Base-by-base conservation (phyloP, 2,888 invertebrate species). In the Macrophya alboannulata region DNA sequence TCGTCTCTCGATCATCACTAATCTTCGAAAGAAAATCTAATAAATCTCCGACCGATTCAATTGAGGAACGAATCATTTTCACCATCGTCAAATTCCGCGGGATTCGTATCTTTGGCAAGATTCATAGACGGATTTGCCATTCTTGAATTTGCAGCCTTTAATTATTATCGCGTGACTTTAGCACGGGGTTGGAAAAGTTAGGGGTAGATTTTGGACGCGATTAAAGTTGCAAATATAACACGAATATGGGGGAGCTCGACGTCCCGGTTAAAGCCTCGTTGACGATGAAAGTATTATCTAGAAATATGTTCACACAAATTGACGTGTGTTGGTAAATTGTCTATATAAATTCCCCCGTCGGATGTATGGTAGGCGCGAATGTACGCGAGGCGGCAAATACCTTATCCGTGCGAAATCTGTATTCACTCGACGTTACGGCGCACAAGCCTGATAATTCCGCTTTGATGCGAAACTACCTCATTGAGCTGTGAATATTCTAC, bases 381-480 rank as follows among this genome's bases (percentile, higher is more conserved):
- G 48, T 43, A 83, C 15, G 48, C 12, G 68, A 83, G 45, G 62
- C 51, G 48, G 83, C 48, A 83, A 83, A 83, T 83, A 71, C 83
- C 83, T 83, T 83, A 83, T 83, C 83, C 68, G 68, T 59, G 83
- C 48, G 65, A 83, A 83, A 83, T 83, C 83, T 83, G 83, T 83
- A 83, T 83, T 83, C 83, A 83, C 65, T 62, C 68, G 21, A 71
- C 51, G 83, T 71, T 51, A 31, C 83, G 48, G 48, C 68, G 83
- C 83, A 71, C 83, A 83, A 83, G 83, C 62, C 83, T 83, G 83
- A 83, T 83, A 83, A 83, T 83, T 83, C 83, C 68, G 83, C 83
- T 83, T 83, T 83, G 83, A 83, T 68, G 83, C 83, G 83, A 83
- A 83, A 83, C 83, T 83, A 68, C 83, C 83, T 83, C 83, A 83